These are phyloP conservation scores for Stomatorhinus ivindoensis DNA, from an alignment of 2,113 vertebrate species.

Conservation along the genomic window DNA sequence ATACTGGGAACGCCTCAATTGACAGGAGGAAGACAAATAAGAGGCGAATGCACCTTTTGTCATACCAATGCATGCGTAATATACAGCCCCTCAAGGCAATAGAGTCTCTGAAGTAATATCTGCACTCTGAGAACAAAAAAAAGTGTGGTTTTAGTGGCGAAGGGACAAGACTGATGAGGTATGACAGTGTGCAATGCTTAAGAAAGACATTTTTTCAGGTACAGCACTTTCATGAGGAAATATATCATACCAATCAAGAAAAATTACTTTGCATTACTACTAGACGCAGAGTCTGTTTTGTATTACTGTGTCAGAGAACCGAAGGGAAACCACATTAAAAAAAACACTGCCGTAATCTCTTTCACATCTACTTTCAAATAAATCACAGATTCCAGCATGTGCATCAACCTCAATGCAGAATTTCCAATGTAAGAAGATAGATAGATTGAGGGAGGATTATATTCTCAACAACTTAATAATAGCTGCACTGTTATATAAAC, in stretches of 20 bases:
- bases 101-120: slow-evolving; percentile 10
- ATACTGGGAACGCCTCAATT: not conserved
- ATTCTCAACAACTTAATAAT: not conserved
- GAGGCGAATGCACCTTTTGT: not conserved
- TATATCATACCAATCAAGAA: slow-evolving; percentile 4
- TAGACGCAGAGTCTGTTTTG: slow-evolving; percentile 2
- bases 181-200: not conserved
- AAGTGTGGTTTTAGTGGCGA: not conserved
- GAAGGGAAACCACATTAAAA: slow-evolving; percentile 10
- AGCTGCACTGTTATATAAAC: not conserved
- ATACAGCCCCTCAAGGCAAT: not conserved
- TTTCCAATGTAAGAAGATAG: not conserved
- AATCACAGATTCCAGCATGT: slow-evolving; percentile 9
- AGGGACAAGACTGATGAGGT: not conserved
- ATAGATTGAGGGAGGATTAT: slow-evolving; percentile 8
- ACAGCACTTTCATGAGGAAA: slow-evolving; percentile 8
- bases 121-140: not conserved
- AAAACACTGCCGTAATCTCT: slow-evolving; percentile 21
- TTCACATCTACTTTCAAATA: slow-evolving; percentile 23
- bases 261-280: slow-evolving; percentile 9
- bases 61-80: slow-evolving; percentile 5
- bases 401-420: not conserved
- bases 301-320: slow-evolving; percentile 15
- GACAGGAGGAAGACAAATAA: slow-evolving; percentile 13
- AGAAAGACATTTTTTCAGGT: slow-evolving; percentile 5